Evolutionary conservation across 2,797 vertebrate genomes (phyloP).

Genomic region (Etheostoma perlongum): DNA sequence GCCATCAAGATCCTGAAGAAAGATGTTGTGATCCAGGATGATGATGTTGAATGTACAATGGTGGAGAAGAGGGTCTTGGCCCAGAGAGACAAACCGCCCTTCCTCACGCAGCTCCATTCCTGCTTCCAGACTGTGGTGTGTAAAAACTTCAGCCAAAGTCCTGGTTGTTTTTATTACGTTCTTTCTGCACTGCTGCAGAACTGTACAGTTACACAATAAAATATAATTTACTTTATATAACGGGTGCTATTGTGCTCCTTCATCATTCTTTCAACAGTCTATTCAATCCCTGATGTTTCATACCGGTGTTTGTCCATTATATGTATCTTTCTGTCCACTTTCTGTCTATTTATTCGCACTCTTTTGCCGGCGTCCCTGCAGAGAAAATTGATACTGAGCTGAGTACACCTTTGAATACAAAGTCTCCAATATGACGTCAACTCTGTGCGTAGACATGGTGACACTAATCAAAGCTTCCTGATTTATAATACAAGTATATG

Average conservation of each 20-base stretch:
- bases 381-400: slow-evolving; percentile 54
- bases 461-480: slow-evolving; percentile 35
- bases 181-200: background rate
- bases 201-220: background rate
- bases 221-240: background rate
- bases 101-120: slow-evolving; percentile 97
- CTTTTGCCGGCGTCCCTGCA: slow-evolving; percentile 19
- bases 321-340: slow-evolving; percentile 34
- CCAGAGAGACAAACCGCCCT: slow-evolving; percentile 92
- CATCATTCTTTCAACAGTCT: slow-evolving; percentile 22
- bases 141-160: slow-evolving; percentile 11
- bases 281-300: background rate
- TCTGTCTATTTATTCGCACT: slow-evolving; percentile 20
- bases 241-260: slow-evolving; percentile 10
- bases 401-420: slow-evolving; percentile 53
- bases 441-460: slow-evolving; percentile 37
- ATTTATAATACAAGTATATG: slow-evolving; percentile 7
- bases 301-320: slow-evolving; percentile 7
- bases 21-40: slow-evolving; percentile 98
- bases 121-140: slow-evolving; percentile 96
- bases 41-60: slow-evolving; percentile 98
- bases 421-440: slow-evolving; percentile 46
- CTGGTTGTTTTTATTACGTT: background rate
- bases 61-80: slow-evolving; percentile 97
- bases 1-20: slow-evolving; percentile 99